Conservation (phyloP, 2,113 vertebrate species). For the Myiagra hebetior region DNA sequence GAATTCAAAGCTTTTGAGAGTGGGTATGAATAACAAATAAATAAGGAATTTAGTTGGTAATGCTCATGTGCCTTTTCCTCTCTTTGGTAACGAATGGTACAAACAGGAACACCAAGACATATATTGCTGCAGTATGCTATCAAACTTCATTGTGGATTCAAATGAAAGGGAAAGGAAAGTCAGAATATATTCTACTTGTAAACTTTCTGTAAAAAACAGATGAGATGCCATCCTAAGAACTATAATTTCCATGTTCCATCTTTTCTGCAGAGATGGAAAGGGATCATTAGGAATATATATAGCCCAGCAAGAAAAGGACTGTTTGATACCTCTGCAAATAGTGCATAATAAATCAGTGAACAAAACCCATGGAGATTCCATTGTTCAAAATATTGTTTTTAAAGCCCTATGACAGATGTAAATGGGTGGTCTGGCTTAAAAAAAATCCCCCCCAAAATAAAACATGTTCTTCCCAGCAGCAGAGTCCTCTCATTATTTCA, state of each 20-base stretch:
- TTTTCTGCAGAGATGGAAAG: conserved; percentile 3
- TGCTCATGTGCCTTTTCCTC: neutral
- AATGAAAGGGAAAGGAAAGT: conserved; percentile 7
- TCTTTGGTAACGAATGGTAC: neutral
- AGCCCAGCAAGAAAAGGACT: neutral
- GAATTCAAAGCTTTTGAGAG: neutral
- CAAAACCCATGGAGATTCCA: neutral
- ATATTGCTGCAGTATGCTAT: neutral
- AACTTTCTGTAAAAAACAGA: conserved; percentile 7
- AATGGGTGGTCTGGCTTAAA: conserved; percentile 2
- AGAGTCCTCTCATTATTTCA: conserved; percentile 54
- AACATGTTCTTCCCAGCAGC: neutral
- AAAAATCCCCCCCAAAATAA: neutral
- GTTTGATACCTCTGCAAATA: neutral
- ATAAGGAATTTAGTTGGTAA: neutral
- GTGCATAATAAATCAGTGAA: neutral
- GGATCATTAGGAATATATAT: conserved; percentile 19
- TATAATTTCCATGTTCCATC: conserved; percentile 21
- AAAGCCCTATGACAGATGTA: neutral
- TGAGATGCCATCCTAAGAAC: neutral
- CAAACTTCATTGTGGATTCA: neutral
- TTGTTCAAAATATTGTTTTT: neutral
- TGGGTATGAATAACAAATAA: neutral
- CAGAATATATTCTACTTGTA: neutral
- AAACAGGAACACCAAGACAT: neutral